Evolutionary conservation across 2,888 invertebrate species (phyloP).

Genomic region (Leucophenga maculata): DNA sequence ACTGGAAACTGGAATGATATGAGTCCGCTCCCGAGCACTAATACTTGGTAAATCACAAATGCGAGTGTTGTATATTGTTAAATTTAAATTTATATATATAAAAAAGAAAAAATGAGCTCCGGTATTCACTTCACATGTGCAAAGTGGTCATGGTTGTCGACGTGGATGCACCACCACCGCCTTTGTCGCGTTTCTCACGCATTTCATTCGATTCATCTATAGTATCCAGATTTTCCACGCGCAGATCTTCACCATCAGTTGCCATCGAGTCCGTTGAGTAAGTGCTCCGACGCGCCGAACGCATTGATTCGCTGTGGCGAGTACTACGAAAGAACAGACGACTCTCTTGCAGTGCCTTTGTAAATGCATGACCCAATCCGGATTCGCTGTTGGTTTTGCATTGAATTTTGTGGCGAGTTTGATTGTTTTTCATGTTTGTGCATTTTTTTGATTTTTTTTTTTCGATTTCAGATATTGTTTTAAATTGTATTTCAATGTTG

Average conservation of each 20-base stretch:
- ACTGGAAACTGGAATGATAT: no score
- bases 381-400: conserved; percentile 40
- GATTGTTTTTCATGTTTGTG: not conserved
- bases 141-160: conserved; percentile 56
- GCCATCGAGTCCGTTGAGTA: not conserved
- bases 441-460: conserved; percentile 15
- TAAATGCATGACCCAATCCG: conserved; percentile 35
- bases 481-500: not conserved
- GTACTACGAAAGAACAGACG: not conserved
- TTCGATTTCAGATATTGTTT: not conserved
- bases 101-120: not conserved
- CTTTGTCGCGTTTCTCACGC: conserved; percentile 13
- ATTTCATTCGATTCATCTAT: conserved; percentile 36
- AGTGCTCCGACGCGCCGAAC: conserved; percentile 28
- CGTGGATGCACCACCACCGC: conserved; percentile 38
- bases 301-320: not conserved
- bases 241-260: conserved; percentile 33
- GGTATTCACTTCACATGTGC: conserved; percentile 46
- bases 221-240: conserved; percentile 50
- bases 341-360: conserved; percentile 26
- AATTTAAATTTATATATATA: no score
- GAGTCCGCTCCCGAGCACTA: not conserved
- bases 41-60: not conserved
- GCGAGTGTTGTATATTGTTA: not conserved
- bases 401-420: conserved; percentile 28